These are phyloP conservation scores for Poecilia latipinna DNA, from an alignment of 2,113 vertebrate species.

Conservation along the genomic window DNA sequence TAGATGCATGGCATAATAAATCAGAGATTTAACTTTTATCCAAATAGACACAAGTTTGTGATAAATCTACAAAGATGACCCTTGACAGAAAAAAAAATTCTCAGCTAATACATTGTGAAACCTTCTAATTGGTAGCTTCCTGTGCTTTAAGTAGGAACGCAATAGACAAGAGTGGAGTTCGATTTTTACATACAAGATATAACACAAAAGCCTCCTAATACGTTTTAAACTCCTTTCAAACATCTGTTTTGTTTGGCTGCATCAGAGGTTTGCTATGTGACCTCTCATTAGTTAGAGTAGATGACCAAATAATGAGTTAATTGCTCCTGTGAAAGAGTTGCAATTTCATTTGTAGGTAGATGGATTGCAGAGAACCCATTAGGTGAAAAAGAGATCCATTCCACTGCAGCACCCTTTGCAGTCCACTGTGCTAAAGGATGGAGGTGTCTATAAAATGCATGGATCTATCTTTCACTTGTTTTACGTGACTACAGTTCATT, in stretches of 20 bases:
- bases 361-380: constrained; percentile 34
- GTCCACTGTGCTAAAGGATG: constrained; percentile 23
- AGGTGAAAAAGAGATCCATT: constrained; percentile 29
- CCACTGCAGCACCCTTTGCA: constrained; percentile 16
- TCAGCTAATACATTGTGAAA: neutral
- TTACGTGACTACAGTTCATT: constrained; percentile 8
- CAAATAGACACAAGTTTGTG: neutral
- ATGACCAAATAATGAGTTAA: constrained; percentile 42
- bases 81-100: neutral
- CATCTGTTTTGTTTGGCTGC: neutral
- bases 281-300: constrained; percentile 28
- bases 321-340: constrained; percentile 30
- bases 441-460: constrained; percentile 35
- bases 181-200: neutral
- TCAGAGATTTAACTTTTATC: neutral
- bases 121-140: neutral
- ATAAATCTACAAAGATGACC: neutral
- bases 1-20: too few species aligned
- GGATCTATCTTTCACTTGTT: constrained; percentile 23
- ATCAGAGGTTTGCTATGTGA: constrained; percentile 7
- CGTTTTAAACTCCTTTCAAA: neutral
- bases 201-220: neutral
- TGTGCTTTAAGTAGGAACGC: neutral
- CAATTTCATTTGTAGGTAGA: constrained; percentile 48
- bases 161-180: neutral